Evolutionary conservation across 2,797 vertebrate genomes (phyloP), one percentile per base, ranked within the genome.

Genomic region (Etheostoma nigrum): DNA sequence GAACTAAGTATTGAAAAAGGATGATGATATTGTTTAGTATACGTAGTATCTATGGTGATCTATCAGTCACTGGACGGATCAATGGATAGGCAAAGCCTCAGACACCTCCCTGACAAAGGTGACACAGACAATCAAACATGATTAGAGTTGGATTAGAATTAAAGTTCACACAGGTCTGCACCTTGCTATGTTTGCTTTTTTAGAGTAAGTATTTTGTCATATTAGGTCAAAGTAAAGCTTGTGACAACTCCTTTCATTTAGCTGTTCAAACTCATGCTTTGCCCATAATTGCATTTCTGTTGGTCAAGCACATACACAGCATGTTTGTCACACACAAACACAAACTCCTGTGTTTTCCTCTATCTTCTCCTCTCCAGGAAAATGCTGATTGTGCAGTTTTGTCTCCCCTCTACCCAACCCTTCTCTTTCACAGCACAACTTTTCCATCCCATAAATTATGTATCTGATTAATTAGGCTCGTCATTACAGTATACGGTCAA

Each of bases 401-500:
- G 71, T 72, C 58, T 52, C 13, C 69, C 30, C 33, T 5, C 55
- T 47, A 12, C 42, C 51, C 54, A n/a, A 62, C 67, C 63, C 23
- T 30, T 57, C 53, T 71, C 51, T 76, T 82, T 69, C 83, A 76
- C 69, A 19, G 58, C 80, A 58, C 84, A 5, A 63, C 68, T 61
- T 78, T 78, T 86, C 68, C 58, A 0, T 11, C 52, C 49, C 55
- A 92, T 94, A 85, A 92, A 94, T 93, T 85, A 94, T 93, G 89
- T 25, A 93, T 93, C 42, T 81, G 74, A 91, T 92, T 92, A 92
- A 93, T 93, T 93, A 91, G 88, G 76, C 88, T 80, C 51, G 15
- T 92, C 86, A 87, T 92, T 89, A 91, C 49, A 61, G 79, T 60
- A 79, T 60, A 83, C 74, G 85, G 86, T 91, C 90, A 91, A 76